These are phyloP conservation scores for Asarcornis scutulata DNA, from an alignment of 2,113 vertebrate genomes.

Conservation along the genomic window DNA sequence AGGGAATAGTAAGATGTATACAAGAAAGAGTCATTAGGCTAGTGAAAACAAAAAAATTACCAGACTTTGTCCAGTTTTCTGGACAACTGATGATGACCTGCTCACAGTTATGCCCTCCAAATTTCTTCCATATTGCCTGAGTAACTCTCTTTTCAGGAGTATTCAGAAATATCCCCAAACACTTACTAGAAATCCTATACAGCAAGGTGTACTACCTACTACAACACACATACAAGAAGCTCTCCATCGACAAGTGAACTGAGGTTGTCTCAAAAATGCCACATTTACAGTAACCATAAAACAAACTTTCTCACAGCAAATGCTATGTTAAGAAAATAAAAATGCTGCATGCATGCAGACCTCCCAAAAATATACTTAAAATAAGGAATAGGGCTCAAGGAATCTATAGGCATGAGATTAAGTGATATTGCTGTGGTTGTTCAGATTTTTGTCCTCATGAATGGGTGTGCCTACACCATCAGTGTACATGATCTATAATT, in stretches of 20 bases:
- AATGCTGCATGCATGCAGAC: neutral
- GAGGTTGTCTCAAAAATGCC: neutral
- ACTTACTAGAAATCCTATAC: neutral
- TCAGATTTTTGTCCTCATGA: neutral
- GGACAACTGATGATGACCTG: neutral
- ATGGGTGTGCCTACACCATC: neutral
- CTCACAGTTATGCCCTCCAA: neutral
- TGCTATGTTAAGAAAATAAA: neutral
- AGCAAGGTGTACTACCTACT: neutral
- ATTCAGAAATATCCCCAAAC: neutral
- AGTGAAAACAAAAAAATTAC: neutral
- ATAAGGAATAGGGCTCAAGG: neutral
- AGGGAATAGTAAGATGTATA: neutral
- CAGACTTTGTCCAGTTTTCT: neutral
- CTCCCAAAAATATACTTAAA: neutral
- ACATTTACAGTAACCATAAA: neutral
- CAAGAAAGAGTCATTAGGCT: neutral
- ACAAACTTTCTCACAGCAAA: neutral
- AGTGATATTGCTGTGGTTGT: neutral
- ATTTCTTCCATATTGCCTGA: neutral
- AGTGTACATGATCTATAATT: neutral
- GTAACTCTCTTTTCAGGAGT: neutral
- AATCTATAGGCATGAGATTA: neutral
- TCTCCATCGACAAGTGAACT: neutral
- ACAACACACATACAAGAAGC: fast-evolving